These are phyloP conservation scores for Rhynchotus rufescens DNA, from an alignment of 2,797 vertebrate genomes.

Conservation along the genomic window DNA sequence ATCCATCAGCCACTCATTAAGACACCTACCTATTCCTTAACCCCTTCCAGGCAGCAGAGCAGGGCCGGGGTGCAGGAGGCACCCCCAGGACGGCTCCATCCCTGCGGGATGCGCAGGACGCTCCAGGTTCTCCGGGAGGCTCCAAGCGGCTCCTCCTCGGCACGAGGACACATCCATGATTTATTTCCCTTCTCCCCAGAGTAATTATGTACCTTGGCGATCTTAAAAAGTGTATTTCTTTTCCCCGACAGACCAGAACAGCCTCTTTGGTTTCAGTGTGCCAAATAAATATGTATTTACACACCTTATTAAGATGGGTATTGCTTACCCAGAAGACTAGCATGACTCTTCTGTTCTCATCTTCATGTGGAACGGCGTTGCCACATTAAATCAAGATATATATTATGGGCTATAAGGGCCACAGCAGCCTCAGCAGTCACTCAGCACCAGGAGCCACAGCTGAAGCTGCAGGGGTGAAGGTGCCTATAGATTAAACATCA, in stretches of 20 bases:
- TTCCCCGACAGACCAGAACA: slow-evolving; percentile 45
- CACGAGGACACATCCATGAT: slow-evolving; percentile 28
- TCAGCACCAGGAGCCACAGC: rapidly evolving
- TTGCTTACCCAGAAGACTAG: slow-evolving; percentile 42
- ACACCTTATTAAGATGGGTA: slow-evolving; percentile 62
- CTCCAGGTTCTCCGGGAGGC: background rate
- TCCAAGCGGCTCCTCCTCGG: background rate
- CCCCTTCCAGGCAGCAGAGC: rapidly evolving
- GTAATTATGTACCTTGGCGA: slow-evolving; percentile 68
- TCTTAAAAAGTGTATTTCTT: slow-evolving; percentile 51
- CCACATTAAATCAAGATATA: background rate
- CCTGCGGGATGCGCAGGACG: background rate
- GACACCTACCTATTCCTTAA: background rate
- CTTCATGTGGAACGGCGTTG: background rate
- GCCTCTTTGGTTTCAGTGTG: slow-evolving; percentile 51
- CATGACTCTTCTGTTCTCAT: slow-evolving; percentile 35
- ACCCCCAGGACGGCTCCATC: background rate
- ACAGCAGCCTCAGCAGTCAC: background rate
- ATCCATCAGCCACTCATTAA: background rate
- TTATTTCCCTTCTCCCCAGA: slow-evolving; percentile 40
- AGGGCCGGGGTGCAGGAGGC: background rate
- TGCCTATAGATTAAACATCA: background rate
- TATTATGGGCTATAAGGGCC: background rate
- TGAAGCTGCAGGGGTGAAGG: background rate
- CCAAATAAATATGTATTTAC: slow-evolving; percentile 72